Evolutionary conservation across 2,888 invertebrate species (phyloP), one percentile per base, ranked within the genome.

Genomic region (Esperia sulphurella): DNA sequence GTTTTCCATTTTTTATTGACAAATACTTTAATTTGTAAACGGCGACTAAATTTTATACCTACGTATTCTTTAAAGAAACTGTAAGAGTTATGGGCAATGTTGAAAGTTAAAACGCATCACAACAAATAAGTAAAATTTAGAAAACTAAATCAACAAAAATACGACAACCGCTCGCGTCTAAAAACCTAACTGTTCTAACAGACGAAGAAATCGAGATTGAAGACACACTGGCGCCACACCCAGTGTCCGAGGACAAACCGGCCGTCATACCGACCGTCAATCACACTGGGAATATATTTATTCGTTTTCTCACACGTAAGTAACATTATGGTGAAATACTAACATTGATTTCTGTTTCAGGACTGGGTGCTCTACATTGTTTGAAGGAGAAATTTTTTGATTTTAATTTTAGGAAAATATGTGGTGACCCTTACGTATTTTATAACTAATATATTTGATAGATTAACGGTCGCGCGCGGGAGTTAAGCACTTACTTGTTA

Each of bases 221-320:
- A 77, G 83, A 76, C 60, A 81, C 80, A 58, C 83, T 79, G 63
- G 72, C 39, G 6, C 73, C 56, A 28, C 58, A 58, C 41, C 43
- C 43, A 38, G 51, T 54, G 12, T 53, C 54, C 46, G 57, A 56
- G 50, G 57, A 58, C 44, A 38, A 50, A 41, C 21, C 21, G 21
- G 65, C 72, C 33, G 72, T 68, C 29, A 59, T 75, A 55, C 82
- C 79, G 21, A 68, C 75, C 5, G 71, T 79, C 58, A 84, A 85
- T 75, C 78, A 81, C 43, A 69, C 79, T 47, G 67, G 65, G 47
- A 78, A 71, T 58, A 69, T 82, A 63, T 85, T 74, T 75, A 89
- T 89, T 69, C 76, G 78, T 64, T 89, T 87, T 61, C 65, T 89
- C 41, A 88, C 88, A 81, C 87, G 88, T 89, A 84, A 89, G 88